A percentile compares a stretch with the other conserved stretches of the same genome.
Evolutionary conservation across 2,113 vertebrate genomes (phyloP).

Genomic region (Haemorhous mexicanus): DNA sequence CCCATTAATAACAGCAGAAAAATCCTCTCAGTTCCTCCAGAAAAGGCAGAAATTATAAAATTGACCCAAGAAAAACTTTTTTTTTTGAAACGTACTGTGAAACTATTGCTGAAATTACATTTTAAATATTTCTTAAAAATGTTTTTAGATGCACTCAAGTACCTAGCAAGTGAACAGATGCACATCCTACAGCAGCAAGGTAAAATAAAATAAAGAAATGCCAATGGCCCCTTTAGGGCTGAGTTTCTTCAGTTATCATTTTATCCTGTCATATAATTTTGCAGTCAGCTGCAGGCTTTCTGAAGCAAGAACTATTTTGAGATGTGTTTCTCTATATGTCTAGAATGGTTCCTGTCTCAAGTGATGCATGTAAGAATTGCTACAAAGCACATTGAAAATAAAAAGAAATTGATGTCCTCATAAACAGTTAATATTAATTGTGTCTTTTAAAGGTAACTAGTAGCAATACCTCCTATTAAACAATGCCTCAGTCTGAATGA

Average conservation of each 20-base stretch:
- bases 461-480: background rate
- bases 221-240: background rate
- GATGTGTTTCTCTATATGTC: background rate
- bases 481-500: background rate
- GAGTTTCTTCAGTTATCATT: background rate
- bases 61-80: background rate
- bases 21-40: background rate
- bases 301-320: background rate
- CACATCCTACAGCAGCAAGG: background rate
- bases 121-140: background rate
- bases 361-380: background rate
- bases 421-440: background rate
- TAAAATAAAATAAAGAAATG: background rate
- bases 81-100: background rate
- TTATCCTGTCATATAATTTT: background rate
- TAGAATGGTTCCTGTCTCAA: background rate
- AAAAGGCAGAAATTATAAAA: background rate
- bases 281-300: background rate
- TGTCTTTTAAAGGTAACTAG: background rate
- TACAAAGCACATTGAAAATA: background rate
- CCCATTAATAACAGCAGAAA: background rate
- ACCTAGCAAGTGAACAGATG: background rate
- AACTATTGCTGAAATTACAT: background rate
- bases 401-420: background rate
- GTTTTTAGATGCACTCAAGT: background rate